A percentile compares a stretch with the other conserved stretches of the same genome.
Conservation (phyloP, 2,113 vertebrate genomes). For the Gadus macrocephalus region DNA sequence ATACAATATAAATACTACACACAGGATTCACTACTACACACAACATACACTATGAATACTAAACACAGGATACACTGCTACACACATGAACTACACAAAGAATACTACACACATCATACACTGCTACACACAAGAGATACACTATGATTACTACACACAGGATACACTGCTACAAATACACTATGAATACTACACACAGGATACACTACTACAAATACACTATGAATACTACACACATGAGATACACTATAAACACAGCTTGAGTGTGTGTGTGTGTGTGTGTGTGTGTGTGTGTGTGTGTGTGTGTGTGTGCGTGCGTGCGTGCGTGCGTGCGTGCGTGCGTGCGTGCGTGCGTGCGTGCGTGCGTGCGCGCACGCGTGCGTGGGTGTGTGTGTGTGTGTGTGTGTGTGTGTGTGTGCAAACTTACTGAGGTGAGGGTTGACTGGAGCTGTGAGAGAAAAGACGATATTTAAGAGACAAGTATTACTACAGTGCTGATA, state of each 20-base stretch:
- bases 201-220: neutral
- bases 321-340: neutral
- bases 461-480: conserved; percentile 17
- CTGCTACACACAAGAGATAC: neutral
- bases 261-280: neutral
- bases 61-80: neutral
- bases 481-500: neutral
- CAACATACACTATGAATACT: neutral
- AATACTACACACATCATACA: too few relatives aligned
- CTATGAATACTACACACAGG: neutral
- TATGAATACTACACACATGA: too few relatives aligned
- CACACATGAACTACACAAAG: neutral
- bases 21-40: neutral
- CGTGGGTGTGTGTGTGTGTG: conserved; percentile 1
- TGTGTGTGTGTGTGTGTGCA: conserved; percentile 4
- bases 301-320: neutral
- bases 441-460: conserved; percentile 67
- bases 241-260: too few relatives aligned
- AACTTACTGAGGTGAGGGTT: conserved; percentile 78
- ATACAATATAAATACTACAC: too few relatives aligned
- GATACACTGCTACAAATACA: too few relatives aligned
- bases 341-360: neutral
- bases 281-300: neutral
- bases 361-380: neutral
- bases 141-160: neutral